Base-by-base conservation (phyloP, 2,888 invertebrate species). In the Sarcophaga caerulescens region DNA sequence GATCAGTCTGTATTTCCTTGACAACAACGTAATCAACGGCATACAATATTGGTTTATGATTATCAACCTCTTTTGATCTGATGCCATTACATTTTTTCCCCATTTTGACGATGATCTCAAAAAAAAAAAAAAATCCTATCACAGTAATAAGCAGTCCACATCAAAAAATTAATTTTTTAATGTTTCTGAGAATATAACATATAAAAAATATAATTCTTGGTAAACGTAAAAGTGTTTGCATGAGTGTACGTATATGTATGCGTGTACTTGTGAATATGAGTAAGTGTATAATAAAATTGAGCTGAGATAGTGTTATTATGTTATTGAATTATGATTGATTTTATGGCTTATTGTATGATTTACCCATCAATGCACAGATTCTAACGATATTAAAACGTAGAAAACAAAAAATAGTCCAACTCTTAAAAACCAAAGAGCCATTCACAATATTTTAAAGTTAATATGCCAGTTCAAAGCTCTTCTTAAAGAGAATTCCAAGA, bases 301-400 rank as follows among this genome's bases (percentile, higher is more conserved):
- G 65, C 65, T 79, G 52, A 14, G 75, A 84, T 70, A 75, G 75
- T 65, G 57, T 65, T 70, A 69, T 79, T 79, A 71, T 62, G 60
- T 84, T 81, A 76, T 76, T 80, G 45, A 84, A 84, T 80, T 84
- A 84, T 81, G 80, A 84, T 81, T 76, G 84, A 84, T 84, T 80
- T 84, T 76, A 84, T 68, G 71, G 80, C 80, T 81, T 77, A 73
- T 76, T 80, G 84, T 68, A 81, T 76, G 68, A 81, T 84, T 80
- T 71, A 84, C 80, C 62, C 80, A 76, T 84, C 76, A 81, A 45
- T 71, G 76, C 80, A 80, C 75, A 84, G 80, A 81, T 81, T 84
- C 52, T 75, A 68, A 47, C 45, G 75, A 35, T 68, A 73, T 44
- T 19, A 62, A 74, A 74, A 66, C 11, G 25, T 47, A 47, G 14